Evolutionary conservation across 2,888 invertebrate species (phyloP), one percentile per base, ranked within the genome.

Genomic region (Notodonta ziczac): DNA sequence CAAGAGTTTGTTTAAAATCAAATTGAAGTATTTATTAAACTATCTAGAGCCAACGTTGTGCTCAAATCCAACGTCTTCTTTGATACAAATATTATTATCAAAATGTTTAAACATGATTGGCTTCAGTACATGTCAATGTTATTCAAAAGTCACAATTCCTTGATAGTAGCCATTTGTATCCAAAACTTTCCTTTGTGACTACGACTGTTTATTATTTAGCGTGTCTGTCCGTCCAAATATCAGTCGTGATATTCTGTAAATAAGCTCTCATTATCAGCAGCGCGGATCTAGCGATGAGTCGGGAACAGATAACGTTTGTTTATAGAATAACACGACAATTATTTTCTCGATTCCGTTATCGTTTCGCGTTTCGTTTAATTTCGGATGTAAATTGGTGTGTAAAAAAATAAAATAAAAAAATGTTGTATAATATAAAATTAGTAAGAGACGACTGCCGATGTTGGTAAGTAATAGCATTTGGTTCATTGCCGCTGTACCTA

Each of bases 191-290:
- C 61, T 71, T 70, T 70, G 53, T 70, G 53, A 63, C 63, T 73
- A 68, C 69, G 72, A 77, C 70, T 74, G 77, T 76, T 78, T 78
- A 72, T 79, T 76, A 64, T 79, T 81, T 85, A 85, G 80, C 80
- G 83, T 87, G 85, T 91, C 91, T 91, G 89, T 93, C 93, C 93
- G 93, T 93, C 93, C 93, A 92, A 84, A 74, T 81, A 82, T 82
- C 73, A 76, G 78, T 84, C 42, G 42, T n/a, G n/a, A n/a, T 46
- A 46, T 82, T 67, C 58, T 77, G 81, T 78, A 59, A 63, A 74
- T 10, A 46, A 42, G 10, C n/a, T 46, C 12, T 12, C 44, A 12
- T 44, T 12, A 12, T 12, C 9, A 3, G 42, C 42, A 9, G 9
- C 42, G 0, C 42, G 0, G 42, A 42, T 42, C 42, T 4, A 42